phyloP scores from a whole-genome alignment of 2,888 invertebrate genomes.

The Tuberolachnus salignus region DNA sequence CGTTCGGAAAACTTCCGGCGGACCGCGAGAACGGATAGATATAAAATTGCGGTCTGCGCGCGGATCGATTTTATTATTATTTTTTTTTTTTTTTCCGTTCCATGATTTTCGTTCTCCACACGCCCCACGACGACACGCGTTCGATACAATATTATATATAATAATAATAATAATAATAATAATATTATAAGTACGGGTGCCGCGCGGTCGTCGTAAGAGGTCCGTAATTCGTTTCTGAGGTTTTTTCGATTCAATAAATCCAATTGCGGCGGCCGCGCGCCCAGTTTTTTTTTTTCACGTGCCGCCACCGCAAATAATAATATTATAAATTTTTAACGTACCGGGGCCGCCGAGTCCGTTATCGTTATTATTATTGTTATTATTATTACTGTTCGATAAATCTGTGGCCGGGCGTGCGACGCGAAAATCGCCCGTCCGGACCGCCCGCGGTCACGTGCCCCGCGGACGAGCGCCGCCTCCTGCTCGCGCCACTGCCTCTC shows the following conservation, averaged over 20 bases:
- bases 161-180: not conserved
- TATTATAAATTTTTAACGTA: too few species aligned
- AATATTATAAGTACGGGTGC: not conserved
- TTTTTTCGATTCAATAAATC: slow-evolving; percentile 47
- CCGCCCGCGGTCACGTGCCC: not conserved
- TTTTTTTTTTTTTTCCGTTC: too few species aligned
- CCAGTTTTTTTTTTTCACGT: not conserved
- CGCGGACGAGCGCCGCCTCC: not conserved
- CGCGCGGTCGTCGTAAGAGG: not conserved
- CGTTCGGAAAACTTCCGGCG: too few species aligned
- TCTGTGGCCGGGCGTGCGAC: not conserved
- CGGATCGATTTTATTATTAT: too few species aligned
- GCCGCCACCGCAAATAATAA: too few species aligned
- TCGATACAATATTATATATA: not conserved
- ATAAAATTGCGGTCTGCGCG: too few species aligned
- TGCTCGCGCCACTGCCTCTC: too few species aligned
- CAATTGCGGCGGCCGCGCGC: slow-evolving; percentile 15
- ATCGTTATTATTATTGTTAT: not conserved
- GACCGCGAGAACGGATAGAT: too few species aligned
- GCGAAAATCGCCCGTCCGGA: slow-evolving; percentile 18
- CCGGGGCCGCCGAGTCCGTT: too few species aligned
- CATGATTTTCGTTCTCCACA: too few species aligned
- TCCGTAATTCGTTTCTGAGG: slow-evolving; percentile 46
- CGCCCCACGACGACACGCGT: not conserved
- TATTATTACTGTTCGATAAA: not conserved